Evolutionary conservation across 2,113 vertebrate genomes (phyloP), one percentile per base, ranked within the genome.

Genomic region (Pholis gunnellus): DNA sequence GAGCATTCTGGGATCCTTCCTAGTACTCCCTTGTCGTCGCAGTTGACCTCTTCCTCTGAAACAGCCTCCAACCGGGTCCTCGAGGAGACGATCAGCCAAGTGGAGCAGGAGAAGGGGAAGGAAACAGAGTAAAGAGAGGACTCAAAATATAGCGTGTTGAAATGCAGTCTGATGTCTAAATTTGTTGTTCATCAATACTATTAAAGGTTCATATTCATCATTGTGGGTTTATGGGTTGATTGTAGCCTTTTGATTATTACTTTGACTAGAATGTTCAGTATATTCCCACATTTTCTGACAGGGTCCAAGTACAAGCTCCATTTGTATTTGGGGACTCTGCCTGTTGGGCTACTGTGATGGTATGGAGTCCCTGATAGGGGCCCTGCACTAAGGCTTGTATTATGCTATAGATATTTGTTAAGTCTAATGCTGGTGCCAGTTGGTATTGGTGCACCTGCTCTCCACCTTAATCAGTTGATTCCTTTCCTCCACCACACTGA

Each of bases 31-130:
- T 80, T 57, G 1, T 3, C 38, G 6, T 72, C 81, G 6, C 65
- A 72, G 38, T 40, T 29, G 14, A 61, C 20, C 46, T 65, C 65
- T 17, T 73, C 92, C 5, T 60, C 79, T 1, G 66, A 82, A 22
- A 86, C 70, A 67, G 85, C 87, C 2, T 68, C 93, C 5, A 44
- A 20, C 4, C 46, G 18, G 9, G 0, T 81, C 67, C 65, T 86
- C 0, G 56, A 88, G 52, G 76, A 90, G 60, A 59, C 27, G 64
- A 52, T 60, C 31, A 8, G 36, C 74, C 78, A 48, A 25, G 75
- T 2, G 20, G 69, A 84, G 59, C 59, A 42, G 27, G 48, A 77
- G 29, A 25, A 60, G 59, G 27, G 13, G 9, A 63, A 72, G 25
- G 44, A 84, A 31, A 6, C 34, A 9, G 46, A 75, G 18, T 63